Evolutionary conservation across 2,888 invertebrate genomes (phyloP).

Genomic region (Ametastegia equiseti): DNA sequence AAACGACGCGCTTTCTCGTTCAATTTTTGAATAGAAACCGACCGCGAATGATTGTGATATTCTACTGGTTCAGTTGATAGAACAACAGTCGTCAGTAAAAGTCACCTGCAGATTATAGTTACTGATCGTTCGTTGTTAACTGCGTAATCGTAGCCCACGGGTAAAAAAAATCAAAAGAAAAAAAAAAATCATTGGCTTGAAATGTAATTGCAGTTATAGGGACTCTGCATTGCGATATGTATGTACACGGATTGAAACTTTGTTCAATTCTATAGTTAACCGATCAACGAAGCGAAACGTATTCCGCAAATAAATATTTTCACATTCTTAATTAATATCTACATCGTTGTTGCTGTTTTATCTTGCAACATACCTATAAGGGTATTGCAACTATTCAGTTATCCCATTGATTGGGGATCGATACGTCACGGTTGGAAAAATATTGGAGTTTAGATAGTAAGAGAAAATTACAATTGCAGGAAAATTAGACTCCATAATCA

Average conservation of each 20-base stretch:
- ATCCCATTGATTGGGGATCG: not conserved
- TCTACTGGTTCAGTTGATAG: not conserved
- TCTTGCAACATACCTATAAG: not conserved
- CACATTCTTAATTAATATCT: constrained; percentile 25
- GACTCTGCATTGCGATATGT: not conserved
- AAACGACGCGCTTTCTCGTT: not conserved
- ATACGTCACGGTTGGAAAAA: too few relatives aligned
- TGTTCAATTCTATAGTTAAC: constrained; percentile 13
- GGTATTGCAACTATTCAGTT: constrained; percentile 2
- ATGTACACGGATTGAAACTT: constrained; percentile 36
- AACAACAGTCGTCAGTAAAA: not conserved
- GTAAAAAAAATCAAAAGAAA: not conserved
- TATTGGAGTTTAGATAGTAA: too few relatives aligned
- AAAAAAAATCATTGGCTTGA: not conserved
- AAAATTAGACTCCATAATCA: too few relatives aligned
- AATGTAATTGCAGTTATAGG: not conserved
- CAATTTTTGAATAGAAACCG: constrained; percentile 2
- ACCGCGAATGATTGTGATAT: not conserved
- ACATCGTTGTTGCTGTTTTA: not conserved
- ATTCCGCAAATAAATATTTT: not conserved
- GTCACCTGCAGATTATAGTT: constrained; percentile 18
- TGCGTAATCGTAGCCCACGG: not conserved
- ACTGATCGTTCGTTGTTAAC: not conserved
- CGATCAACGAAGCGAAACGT: constrained; percentile 30
- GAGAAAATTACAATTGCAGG: too few relatives aligned